Percentiles rank a stretch among this genome's conserved stretches.
phyloP scores from a whole-genome alignment of 2,888 invertebrate genomes.

The Aspidiotus rigidus region DNA sequence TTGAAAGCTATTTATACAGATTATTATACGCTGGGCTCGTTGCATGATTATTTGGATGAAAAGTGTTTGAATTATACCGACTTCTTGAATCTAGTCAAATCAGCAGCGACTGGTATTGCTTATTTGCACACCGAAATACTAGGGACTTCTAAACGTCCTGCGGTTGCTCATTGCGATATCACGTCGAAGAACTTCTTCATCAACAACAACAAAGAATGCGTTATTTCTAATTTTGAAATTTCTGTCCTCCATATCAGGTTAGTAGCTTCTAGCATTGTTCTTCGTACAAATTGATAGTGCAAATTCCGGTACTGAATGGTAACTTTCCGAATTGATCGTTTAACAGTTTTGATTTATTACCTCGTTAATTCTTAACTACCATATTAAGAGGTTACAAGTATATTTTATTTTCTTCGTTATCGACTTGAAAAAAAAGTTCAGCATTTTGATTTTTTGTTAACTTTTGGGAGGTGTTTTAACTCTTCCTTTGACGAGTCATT shows the following conservation, averaged over 20 bases:
- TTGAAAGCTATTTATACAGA: slow-evolving; percentile 75
- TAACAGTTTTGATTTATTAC: too few species aligned
- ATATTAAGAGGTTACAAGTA: too few species aligned
- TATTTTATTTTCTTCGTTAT: too few species aligned
- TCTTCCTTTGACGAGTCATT: too few species aligned
- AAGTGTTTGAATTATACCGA: slow-evolving; percentile 57
- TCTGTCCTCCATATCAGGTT: slow-evolving; percentile 73
- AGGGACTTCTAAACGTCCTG: slow-evolving; percentile 81
- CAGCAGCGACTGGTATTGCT: slow-evolving; percentile 66
- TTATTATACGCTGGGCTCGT: slow-evolving; percentile 80
- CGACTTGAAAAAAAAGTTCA: too few species aligned
- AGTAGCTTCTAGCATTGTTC: background rate
- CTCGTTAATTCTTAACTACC: too few species aligned
- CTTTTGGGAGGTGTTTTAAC: too few species aligned
- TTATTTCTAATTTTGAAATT: slow-evolving; percentile 86
- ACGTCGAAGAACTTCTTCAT: slow-evolving; percentile 90
- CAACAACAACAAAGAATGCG: slow-evolving; percentile 76
- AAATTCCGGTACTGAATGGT: too few species aligned
- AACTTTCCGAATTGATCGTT: too few species aligned
- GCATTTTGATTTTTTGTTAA: too few species aligned
- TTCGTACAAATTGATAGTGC: too few species aligned
- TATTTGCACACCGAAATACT: slow-evolving; percentile 86
- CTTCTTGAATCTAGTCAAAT: slow-evolving; percentile 57
- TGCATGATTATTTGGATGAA: slow-evolving; percentile 67
- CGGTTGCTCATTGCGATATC: slow-evolving; percentile 85